Conservation (phyloP, 2,797 vertebrate genomes). For the Chaunax sp. region DNA sequence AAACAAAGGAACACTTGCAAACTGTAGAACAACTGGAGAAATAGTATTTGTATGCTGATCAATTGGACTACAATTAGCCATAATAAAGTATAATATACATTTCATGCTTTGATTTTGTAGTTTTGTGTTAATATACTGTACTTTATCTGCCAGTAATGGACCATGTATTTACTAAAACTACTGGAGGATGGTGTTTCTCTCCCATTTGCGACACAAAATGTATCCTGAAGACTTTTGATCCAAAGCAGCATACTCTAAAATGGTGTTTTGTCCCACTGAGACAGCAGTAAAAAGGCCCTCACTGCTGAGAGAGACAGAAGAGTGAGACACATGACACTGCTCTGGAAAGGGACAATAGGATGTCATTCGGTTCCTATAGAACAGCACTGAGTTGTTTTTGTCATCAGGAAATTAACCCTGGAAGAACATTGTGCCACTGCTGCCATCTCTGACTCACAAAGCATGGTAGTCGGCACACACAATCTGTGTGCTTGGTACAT, state of each 20-base stretch:
- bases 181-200: background rate
- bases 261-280: too few relatives aligned
- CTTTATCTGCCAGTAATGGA: background rate
- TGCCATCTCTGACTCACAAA: constrained; percentile 45
- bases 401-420: constrained; percentile 28
- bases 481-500: constrained; percentile 37
- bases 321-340: constrained; percentile 2
- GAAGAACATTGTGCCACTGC: constrained; percentile 25
- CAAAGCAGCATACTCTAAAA: constrained; percentile 18
- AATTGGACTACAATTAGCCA: too few relatives aligned
- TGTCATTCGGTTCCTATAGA: constrained; percentile 47
- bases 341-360: constrained; percentile 27
- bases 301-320: constrained; percentile 15
- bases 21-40: background rate
- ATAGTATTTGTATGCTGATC: too few relatives aligned
- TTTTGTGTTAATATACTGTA: too few relatives aligned
- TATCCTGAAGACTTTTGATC: background rate
- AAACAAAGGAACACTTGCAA: too few relatives aligned
- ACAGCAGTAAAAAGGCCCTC: constrained; percentile 29
- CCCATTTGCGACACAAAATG: background rate
- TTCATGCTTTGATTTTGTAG: too few relatives aligned
- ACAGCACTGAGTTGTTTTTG: constrained; percentile 35
- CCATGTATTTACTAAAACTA: background rate
- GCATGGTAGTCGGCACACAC: constrained; percentile 6
- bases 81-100: too few relatives aligned